Conservation (phyloP, 2,888 invertebrate genomes). For the Spisula solida region DNA sequence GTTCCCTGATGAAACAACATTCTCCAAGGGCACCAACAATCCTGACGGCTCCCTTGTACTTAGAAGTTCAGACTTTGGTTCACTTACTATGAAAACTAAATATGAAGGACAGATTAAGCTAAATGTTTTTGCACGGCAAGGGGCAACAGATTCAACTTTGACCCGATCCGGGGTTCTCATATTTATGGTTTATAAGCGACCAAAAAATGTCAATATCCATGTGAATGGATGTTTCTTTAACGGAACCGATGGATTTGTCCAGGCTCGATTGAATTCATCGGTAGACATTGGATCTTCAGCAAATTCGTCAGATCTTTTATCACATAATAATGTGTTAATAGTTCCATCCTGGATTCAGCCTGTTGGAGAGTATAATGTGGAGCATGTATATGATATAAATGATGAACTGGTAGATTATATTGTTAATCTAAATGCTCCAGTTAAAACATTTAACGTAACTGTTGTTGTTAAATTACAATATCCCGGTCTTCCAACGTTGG, state of each 20-base stretch:
- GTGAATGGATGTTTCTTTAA: constrained; percentile 18
- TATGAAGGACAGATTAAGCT: background rate
- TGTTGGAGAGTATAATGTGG: background rate
- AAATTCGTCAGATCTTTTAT: background rate
- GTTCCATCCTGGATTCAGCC: constrained; percentile 16
- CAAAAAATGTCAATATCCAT: background rate
- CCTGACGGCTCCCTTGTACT: background rate
- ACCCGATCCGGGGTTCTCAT: background rate
- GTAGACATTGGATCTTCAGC: background rate
- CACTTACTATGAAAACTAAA: background rate
- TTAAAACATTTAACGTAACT: background rate
- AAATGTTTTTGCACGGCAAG: background rate
- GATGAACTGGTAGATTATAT: background rate
- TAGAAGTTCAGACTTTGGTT: constrained; percentile 10
- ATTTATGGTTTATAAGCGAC: background rate
- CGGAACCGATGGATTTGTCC: background rate
- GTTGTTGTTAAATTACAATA: constrained; percentile 1
- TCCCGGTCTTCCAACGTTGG: background rate
- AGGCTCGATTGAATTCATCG: background rate
- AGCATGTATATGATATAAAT: background rate
- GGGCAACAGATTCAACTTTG: background rate
- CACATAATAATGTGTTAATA: background rate
- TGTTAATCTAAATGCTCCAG: background rate
- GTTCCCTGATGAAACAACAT: background rate
- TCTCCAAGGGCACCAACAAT: background rate